Evolutionary conservation across 2,797 vertebrate species (phyloP), one percentile per base, ranked within the genome.

Genomic region (Geotrypetes seraphini): DNA sequence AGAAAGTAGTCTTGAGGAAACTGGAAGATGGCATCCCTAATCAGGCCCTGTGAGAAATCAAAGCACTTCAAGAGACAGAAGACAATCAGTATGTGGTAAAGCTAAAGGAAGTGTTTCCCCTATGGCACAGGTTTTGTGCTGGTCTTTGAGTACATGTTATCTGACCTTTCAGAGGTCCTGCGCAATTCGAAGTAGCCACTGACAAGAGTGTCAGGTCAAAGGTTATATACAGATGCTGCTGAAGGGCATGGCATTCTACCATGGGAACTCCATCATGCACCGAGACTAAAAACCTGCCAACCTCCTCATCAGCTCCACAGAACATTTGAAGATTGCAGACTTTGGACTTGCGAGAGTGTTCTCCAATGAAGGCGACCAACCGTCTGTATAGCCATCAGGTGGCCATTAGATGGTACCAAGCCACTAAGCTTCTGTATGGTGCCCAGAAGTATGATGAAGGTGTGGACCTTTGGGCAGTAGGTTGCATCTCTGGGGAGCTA

Each of bases 111-210:
- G 84, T 91, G n/a, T 25, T 92, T 94, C 32, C 89, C 90, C 2
- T 91, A 93, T 0, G 89, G 90, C 0, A 86, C 82, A 0, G 91
- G 90, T 15, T 90, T 94, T 1, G 86, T 94, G 19, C 73, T 95
- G 52, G 90, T 91, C 20, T 95, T 95, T 3, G 91, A 95, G 57
- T 93, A 86, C 70, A 92, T 95, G 90, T 69, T 88, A n/a, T 92
- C 89, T 0, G 89, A 94, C 57, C 78, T 95, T 17, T 90, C 89
- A 0, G 91, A 91, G 59, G 88, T 93, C 50, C 86, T 92, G 42
- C 79, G 85, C 31, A 87, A 89, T 35, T 76, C 82, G 2, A 71
- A 85, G 50, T 76, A 71, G 47, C 89, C 87, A 4, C 67, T 94
- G 42, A 84, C 84, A 1, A n/a, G 83, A 85, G 2, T 85, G 85